A percentile compares a stretch with the other conserved stretches of the same genome.
These are phyloP conservation scores for Embiotoca jacksoni DNA, from an alignment of 2,113 vertebrate species.

Conservation along the genomic window DNA sequence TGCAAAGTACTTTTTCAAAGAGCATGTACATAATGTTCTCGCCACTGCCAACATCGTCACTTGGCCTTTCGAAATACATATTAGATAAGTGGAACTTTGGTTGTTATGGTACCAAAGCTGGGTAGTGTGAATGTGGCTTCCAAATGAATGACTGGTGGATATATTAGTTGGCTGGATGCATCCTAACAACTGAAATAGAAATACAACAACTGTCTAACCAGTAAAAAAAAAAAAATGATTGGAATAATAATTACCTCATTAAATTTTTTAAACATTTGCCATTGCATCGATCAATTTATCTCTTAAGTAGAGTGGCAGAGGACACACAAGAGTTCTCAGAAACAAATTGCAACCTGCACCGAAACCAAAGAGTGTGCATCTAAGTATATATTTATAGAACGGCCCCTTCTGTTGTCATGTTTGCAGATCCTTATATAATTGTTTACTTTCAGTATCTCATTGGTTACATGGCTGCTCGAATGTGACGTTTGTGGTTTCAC, in stretches of 20 bases:
- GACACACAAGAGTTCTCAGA: background rate
- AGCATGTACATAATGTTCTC: background rate
- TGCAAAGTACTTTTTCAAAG: slow-evolving; percentile 4
- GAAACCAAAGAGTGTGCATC: background rate
- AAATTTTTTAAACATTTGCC: no score
- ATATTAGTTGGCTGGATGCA: background rate
- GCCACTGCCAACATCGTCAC: background rate
- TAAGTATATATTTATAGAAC: background rate
- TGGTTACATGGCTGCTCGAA: background rate
- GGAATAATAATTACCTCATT: no score
- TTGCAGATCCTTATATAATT: background rate
- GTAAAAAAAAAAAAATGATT: no score
- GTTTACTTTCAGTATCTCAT: slow-evolving; percentile 10
- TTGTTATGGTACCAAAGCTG: no score
- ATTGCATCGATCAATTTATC: no score
- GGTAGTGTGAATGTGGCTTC: background rate
- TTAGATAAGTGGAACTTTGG: slow-evolving; percentile 1
- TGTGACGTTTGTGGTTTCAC: slow-evolving; percentile 25
- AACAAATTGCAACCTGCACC: background rate
- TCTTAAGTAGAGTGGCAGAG: background rate
- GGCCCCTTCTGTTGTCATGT: background rate
- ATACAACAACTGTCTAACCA: no score
- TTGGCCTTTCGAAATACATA: background rate
- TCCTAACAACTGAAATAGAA: background rate
- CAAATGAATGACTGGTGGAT: no score